phyloP scores from a whole-genome alignment of 1,140 invertebrate genomes.

The Cydia splendana region DNA sequence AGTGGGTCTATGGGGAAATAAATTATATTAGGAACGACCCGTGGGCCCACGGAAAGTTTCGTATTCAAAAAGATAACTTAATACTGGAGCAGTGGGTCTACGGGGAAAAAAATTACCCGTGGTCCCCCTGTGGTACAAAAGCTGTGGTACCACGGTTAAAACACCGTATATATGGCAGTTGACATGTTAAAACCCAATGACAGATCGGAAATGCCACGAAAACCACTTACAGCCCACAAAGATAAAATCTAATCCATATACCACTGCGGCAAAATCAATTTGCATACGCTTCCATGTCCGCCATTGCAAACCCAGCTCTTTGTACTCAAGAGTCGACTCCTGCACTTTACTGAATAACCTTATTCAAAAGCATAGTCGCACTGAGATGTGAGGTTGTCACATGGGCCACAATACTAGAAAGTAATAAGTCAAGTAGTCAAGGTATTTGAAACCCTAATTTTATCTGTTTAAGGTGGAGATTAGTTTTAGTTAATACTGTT shows the following conservation, averaged over 20 bases:
- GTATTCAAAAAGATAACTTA: no score
- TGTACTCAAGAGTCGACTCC: conserved; percentile 2
- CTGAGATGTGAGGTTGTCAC: conserved; percentile 4
- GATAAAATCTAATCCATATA: background rate
- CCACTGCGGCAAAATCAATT: background rate
- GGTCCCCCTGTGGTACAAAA: no score
- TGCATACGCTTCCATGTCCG: conserved; percentile 1
- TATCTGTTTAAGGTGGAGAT: background rate
- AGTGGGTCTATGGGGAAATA: no score
- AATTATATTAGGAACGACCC: no score
- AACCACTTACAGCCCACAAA: no score
- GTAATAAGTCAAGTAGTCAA: background rate
- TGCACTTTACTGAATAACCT: conserved; percentile 15
- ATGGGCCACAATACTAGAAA: background rate
- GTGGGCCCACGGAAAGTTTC: no score
- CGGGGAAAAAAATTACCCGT: no score
- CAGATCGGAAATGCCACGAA: no score
- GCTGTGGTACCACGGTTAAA: no score
- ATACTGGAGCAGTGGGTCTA: no score
- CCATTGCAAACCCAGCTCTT: conserved; percentile 5
- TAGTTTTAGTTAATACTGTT: background rate
- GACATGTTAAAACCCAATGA: no score
- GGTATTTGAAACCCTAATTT: background rate
- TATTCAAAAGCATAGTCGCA: background rate
- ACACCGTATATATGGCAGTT: no score